Conservation (phyloP, 2,888 invertebrate genomes). For the Sinhomidia bicolor region DNA sequence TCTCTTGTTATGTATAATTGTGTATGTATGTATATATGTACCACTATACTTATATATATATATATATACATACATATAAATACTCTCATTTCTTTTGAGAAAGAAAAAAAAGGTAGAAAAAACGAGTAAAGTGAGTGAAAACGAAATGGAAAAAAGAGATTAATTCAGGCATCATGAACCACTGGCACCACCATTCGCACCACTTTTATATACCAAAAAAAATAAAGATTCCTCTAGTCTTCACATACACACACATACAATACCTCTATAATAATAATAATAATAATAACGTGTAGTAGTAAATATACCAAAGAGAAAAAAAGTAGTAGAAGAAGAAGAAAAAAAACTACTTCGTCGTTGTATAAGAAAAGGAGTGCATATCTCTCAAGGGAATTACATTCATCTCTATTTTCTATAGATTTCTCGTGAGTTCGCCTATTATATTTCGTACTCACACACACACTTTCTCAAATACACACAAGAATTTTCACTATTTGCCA, state of each 20-base stretch:
- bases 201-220: background rate
- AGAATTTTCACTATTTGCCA: conserved; percentile 35
- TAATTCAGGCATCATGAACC: conserved; percentile 80
- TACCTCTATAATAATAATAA: background rate
- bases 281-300: background rate
- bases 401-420: conserved; percentile 76
- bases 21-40: conserved; percentile 22
- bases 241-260: background rate
- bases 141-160: conserved; percentile 79
- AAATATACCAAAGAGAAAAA: background rate
- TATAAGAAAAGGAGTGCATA: conserved; percentile 31
- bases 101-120: conserved; percentile 55
- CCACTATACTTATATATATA: too few species aligned
- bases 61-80: too few species aligned
- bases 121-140: conserved; percentile 71
- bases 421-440: conserved; percentile 65
- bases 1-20: conserved; percentile 18
- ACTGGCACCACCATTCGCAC: conserved; percentile 56
- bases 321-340: conserved; percentile 6
- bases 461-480: conserved; percentile 28
- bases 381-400: conserved; percentile 79
- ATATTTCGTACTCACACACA: conserved; percentile 53
- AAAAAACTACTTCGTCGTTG: too few species aligned
- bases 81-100: conserved; percentile 36
- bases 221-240: background rate